Base-by-base conservation (phyloP, 2,888 invertebrate genomes). In the Cephus pygmeus region DNA sequence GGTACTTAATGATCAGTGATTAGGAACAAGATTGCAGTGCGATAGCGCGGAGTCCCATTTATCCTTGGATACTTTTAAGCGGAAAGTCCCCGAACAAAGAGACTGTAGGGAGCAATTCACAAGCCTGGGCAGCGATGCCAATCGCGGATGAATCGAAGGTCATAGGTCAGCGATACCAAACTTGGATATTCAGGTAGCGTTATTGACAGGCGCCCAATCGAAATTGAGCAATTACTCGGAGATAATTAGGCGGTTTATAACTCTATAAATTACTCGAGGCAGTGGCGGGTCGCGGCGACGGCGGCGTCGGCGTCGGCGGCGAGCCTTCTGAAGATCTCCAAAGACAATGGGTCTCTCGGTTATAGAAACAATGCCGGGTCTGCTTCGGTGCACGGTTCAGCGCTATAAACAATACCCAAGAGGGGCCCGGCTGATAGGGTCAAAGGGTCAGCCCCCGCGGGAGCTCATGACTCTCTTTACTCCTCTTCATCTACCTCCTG, bases 381-480 rank as follows among this genome's bases (percentile, higher is more conserved):
- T 75, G 40, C 33, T 75, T 69, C 78, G 15, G 73, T 35, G 76
- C 85, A 83, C 85, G 86, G 85, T 84, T 86, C 85, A 86, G 76
- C 86, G 85, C 86, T 85, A 87, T 88, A 87, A 89, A 87, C 87
- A 89, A 88, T 89, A 86, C 88, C 86, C 78, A 80, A 83, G 84
- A 85, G 85, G 83, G 86, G 85, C 84, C 85, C 79, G 87, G 84
- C 88, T 88, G 90, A 89, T 90, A 87, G 89, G 90, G 90, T 88
- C 89, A 85, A 30, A 78, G 80, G 90, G 89, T 90, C 89, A 88
- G 87, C 88, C 89, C 87, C 90, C 88, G 89, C 88, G 89, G 90
- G 89, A 90, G 89, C 90, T 90, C 88, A 88, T 87, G 88, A 87
- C 89, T 89, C 89, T 89, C 86, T 85, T 87, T 86, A 81, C 85